Conservation (phyloP, 2,888 invertebrate species). For the Argyresthia goedartella region DNA sequence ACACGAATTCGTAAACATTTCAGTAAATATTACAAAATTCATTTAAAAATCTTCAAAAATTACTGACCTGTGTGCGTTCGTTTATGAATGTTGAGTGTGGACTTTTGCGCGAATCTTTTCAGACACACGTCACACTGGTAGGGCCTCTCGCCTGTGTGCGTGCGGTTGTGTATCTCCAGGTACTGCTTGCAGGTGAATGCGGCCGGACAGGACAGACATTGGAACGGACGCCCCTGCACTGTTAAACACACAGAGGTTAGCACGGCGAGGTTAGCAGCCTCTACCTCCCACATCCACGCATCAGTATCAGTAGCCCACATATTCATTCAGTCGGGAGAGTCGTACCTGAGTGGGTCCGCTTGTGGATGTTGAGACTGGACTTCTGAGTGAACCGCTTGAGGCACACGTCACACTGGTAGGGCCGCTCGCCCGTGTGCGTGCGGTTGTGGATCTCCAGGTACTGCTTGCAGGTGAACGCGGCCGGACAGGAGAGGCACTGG, state of each 20-base stretch:
- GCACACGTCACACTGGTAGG: slow-evolving; percentile 80
- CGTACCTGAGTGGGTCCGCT: slow-evolving; percentile 80
- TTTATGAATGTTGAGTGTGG: slow-evolving; percentile 85
- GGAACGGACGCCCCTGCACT: slow-evolving; percentile 72
- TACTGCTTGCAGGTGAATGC: slow-evolving; percentile 72
- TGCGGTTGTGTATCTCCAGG: slow-evolving; percentile 68
- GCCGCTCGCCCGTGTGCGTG: slow-evolving; percentile 71
- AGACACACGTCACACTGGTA: slow-evolving; percentile 81
- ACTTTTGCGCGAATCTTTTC: slow-evolving; percentile 86
- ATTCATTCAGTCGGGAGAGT: slow-evolving; percentile 24
- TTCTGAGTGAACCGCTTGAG: slow-evolving; percentile 86
- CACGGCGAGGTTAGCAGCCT: background rate
- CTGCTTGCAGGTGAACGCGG: slow-evolving; percentile 72
- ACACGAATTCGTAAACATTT: slow-evolving; percentile 1
- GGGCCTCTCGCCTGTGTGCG: slow-evolving; percentile 68
- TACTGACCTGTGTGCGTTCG: slow-evolving; percentile 78
- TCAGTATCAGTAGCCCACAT: slow-evolving; percentile 31
- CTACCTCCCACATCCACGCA: slow-evolving; percentile 10
- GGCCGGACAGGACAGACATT: slow-evolving; percentile 71
- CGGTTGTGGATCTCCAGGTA: slow-evolving; percentile 74
- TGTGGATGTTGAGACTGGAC: slow-evolving; percentile 85
- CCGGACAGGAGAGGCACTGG: slow-evolving; percentile 72
- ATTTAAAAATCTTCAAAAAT: slow-evolving; percentile 9
- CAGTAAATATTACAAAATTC: slow-evolving; percentile 6
- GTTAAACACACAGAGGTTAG: slow-evolving; percentile 26